Conservation (phyloP, 2,113 vertebrate species). For the Chionomys nivalis region DNA sequence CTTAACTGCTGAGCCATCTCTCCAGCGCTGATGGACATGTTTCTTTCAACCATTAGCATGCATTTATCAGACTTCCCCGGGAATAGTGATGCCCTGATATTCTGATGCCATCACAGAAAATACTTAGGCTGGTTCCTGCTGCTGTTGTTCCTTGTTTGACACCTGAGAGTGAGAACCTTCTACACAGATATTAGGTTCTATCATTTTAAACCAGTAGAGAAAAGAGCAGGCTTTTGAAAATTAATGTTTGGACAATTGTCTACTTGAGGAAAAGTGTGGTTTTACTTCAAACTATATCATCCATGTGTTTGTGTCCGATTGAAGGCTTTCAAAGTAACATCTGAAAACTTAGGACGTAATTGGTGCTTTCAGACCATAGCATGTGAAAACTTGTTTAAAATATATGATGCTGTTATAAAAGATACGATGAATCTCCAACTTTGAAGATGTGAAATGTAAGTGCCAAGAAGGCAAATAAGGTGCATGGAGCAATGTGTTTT, state of each 20-base stretch:
- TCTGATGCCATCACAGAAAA: background rate
- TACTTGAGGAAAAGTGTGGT: background rate
- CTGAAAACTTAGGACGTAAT: conserved; percentile 46
- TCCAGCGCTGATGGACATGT: background rate
- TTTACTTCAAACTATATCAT: conserved; percentile 7
- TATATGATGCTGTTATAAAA: background rate
- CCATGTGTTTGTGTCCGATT: conserved; percentile 9
- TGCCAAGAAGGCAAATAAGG: conserved; percentile 1
- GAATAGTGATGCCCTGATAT: background rate
- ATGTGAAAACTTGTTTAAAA: conserved; percentile 27
- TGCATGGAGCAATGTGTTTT: background rate
- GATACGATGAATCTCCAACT: background rate
- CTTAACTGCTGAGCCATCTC: background rate
- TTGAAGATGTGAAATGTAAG: background rate
- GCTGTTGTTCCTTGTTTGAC: background rate
- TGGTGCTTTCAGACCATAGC: background rate
- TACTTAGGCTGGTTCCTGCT: background rate
- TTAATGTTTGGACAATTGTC: background rate
- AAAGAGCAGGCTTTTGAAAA: conserved; percentile 37
- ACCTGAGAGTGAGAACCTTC: background rate
- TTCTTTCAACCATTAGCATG: background rate
- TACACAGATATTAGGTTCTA: background rate
- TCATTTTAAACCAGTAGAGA: conserved; percentile 6
- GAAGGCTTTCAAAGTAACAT: conserved; percentile 28
- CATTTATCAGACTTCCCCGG: background rate